phyloP scores from a whole-genome alignment of 1,140 invertebrate genomes.

The Tribolium castaneum region DNA sequence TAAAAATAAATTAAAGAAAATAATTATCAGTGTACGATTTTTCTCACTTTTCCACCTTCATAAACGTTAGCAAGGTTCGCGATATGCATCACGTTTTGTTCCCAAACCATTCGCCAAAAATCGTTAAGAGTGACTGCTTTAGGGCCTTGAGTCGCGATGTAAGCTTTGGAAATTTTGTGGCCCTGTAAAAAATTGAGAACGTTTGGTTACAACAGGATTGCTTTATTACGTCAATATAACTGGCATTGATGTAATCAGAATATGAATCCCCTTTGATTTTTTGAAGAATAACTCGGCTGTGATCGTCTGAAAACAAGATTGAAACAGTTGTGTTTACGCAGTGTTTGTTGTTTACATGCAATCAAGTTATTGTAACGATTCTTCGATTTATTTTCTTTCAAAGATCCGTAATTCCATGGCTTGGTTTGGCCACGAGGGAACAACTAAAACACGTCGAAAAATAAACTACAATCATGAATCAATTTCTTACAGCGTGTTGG shows the following conservation, averaged over 20 bases:
- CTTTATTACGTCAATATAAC: constrained; percentile 44
- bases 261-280: constrained; percentile 64
- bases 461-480: not conserved
- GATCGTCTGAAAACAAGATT: constrained; percentile 73
- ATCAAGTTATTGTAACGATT: constrained; percentile 84
- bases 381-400: constrained; percentile 72
- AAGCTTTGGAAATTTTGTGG: constrained; percentile 72
- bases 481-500: constrained; percentile 38
- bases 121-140: constrained; percentile 76
- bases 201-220: not conserved
- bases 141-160: constrained; percentile 84
- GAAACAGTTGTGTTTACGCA: not conserved
- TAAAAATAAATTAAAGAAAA: constrained; percentile 17
- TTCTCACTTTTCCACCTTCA: constrained; percentile 74
- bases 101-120: constrained; percentile 85
- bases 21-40: not conserved
- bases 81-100: constrained; percentile 76
- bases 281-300: constrained; percentile 77
- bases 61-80: constrained; percentile 82
- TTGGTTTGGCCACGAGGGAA: constrained; percentile 54
- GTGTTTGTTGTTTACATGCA: constrained; percentile 70
- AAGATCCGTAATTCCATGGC: constrained; percentile 46
- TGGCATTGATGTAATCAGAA: constrained; percentile 59
- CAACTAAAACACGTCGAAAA: constrained; percentile 47
- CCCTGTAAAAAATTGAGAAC: constrained; percentile 66